Conservation (phyloP, 2,113 vertebrate genomes). For the Canis aureus region DNA sequence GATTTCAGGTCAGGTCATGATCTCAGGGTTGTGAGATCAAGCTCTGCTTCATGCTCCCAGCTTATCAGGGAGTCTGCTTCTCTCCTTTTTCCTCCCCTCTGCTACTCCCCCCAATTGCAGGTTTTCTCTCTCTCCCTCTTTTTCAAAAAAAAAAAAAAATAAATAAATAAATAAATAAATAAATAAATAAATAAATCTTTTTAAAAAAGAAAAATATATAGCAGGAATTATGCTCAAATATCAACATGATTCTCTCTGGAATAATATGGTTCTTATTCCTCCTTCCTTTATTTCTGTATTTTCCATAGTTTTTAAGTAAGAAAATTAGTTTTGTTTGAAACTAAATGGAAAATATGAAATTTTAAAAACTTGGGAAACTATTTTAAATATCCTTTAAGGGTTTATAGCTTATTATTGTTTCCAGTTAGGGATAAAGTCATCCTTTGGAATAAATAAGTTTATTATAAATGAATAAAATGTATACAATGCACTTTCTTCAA, state of each 20-base stretch:
- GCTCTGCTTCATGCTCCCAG: background rate
- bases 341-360: slow-evolving; percentile 35
- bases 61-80: background rate
- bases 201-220: background rate
- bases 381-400: background rate
- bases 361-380: background rate
- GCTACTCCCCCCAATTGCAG: background rate
- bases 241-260: background rate
- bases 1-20: background rate
- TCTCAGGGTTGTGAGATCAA: background rate
- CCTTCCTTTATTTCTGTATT: background rate
- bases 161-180: background rate
- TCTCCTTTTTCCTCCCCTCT: background rate
- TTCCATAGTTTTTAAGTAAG: slow-evolving; percentile 23
- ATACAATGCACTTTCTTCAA: background rate
- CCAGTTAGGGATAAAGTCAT: background rate
- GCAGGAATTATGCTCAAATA: background rate
- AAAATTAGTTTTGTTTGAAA: background rate
- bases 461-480: slow-evolving; percentile 50
- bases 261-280: background rate
- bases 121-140: background rate
- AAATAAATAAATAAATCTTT: background rate
- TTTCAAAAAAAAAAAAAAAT: no score
- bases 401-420: background rate
- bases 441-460: background rate